Evolutionary conservation across 1,140 invertebrate species (phyloP).

Genomic region (Brachionus angularis): DNA sequence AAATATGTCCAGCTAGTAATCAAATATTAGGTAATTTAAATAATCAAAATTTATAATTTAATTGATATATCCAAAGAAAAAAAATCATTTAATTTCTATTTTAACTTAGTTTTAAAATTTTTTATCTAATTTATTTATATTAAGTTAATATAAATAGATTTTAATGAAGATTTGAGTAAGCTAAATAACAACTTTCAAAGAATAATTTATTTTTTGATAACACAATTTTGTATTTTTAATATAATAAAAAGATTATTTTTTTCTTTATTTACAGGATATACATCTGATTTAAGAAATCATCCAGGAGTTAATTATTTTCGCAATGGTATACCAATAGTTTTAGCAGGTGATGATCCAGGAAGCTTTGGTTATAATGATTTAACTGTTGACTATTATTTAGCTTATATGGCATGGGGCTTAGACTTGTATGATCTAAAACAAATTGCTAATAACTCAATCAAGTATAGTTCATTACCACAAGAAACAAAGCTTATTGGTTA

Average conservation of each 20-base stretch:
- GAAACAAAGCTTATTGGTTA: conserved; percentile 46
- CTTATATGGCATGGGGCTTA: conserved; percentile 48
- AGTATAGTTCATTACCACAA: conserved; percentile 46
- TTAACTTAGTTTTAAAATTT: too few relatives aligned
- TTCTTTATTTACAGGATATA: conserved; percentile 43
- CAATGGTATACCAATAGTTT: conserved; percentile 48
- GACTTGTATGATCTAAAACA: conserved; percentile 47
- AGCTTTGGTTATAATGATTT: conserved; percentile 49
- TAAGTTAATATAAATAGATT: too few relatives aligned
- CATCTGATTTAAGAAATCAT: conserved; percentile 48
- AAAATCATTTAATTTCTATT: too few relatives aligned
- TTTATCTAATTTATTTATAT: too few relatives aligned
- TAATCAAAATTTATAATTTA: neutral
- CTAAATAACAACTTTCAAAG: too few relatives aligned
- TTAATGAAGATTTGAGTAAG: too few relatives aligned
- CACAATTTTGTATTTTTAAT: too few relatives aligned
- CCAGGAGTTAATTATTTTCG: conserved; percentile 48
- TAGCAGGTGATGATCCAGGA: conserved; percentile 49
- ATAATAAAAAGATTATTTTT: neutral
- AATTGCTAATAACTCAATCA: conserved; percentile 47
- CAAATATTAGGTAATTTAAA: conserved; percentile 46
- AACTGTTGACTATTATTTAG: conserved; percentile 49
- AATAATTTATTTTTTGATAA: too few relatives aligned
- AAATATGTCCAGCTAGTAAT: conserved; percentile 48
- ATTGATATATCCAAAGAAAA: neutral